A percentile compares a stretch with the other conserved stretches of the same genome.
phyloP scores from a whole-genome alignment of 2,888 invertebrate species.

The Tholera decimalis region DNA sequence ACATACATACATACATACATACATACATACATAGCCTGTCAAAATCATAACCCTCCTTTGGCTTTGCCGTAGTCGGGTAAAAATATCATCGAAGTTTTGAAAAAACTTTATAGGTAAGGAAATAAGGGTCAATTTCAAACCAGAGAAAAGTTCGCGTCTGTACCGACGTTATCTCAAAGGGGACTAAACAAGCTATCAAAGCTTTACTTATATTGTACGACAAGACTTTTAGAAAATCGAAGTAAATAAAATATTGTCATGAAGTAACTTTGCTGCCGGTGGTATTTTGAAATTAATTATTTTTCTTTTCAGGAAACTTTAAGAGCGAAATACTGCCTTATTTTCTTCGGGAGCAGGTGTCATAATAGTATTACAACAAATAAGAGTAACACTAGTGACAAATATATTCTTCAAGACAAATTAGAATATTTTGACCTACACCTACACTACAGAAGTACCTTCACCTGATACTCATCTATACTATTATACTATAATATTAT shows the following conservation, averaged over 20 bases:
- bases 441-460: too few relatives aligned
- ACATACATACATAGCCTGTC: too few relatives aligned
- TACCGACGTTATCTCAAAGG: slow-evolving; percentile 42
- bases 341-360: too few relatives aligned
- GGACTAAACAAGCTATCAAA: slow-evolving; percentile 37
- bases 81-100: neutral
- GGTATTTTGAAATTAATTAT: neutral
- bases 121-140: slow-evolving; percentile 14
- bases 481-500: too few relatives aligned
- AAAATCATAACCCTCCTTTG: too few relatives aligned
- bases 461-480: too few relatives aligned
- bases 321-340: neutral
- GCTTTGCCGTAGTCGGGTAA: too few relatives aligned
- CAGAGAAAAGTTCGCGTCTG: slow-evolving; percentile 10
- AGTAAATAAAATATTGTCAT: slow-evolving; percentile 10
- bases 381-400: too few relatives aligned
- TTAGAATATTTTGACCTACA: too few relatives aligned
- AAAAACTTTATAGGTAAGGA: slow-evolving; percentile 3
- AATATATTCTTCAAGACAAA: too few relatives aligned
- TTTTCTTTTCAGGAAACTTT: neutral
- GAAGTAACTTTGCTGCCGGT: neutral
- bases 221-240: slow-evolving; percentile 11
- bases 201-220: slow-evolving; percentile 25
- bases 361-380: too few relatives aligned
- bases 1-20: too few relatives aligned